A percentile compares a stretch with the other conserved stretches of the same genome.
These are phyloP conservation scores for Cossypha caffra DNA, from an alignment of 2,797 vertebrate species.

Conservation along the genomic window DNA sequence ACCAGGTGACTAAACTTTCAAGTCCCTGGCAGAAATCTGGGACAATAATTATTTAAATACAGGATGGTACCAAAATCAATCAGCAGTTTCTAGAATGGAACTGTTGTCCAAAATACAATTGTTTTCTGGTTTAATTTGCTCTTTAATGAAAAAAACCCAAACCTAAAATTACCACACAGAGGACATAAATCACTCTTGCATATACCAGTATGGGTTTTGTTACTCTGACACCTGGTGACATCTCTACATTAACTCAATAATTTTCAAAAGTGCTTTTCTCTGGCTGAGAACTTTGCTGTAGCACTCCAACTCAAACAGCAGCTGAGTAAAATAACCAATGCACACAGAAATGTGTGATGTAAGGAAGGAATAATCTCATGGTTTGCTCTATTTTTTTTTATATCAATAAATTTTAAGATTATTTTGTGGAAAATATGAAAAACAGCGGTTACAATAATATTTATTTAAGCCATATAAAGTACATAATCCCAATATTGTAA, in stretches of 20 bases:
- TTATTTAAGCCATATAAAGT: not conserved
- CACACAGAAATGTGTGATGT: rapidly evolving
- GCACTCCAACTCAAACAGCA: not conserved
- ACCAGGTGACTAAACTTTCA: not conserved
- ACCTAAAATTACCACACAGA: not conserved
- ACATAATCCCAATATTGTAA: not conserved
- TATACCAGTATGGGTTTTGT: not conserved
- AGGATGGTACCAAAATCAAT: not conserved
- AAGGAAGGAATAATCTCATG: not conserved
- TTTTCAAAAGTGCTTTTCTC: not conserved
- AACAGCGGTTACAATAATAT: not conserved
- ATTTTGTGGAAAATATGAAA: not conserved
- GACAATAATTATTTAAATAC: not conserved
- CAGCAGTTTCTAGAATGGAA: not conserved
- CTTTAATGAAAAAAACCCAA: not conserved
- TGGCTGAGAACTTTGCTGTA: not conserved
- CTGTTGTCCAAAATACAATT: not conserved
- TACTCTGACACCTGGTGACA: not conserved
- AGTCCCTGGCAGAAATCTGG: not conserved
- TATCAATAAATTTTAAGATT: not conserved
- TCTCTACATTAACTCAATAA: not conserved
- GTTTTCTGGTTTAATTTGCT: not conserved
- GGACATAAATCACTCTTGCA: not conserved
- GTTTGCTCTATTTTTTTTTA: not conserved
- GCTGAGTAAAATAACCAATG: not conserved